Evolutionary conservation across 2,888 invertebrate genomes (phyloP), one percentile per base, ranked within the genome.

Genomic region (Julus scandinavius): DNA sequence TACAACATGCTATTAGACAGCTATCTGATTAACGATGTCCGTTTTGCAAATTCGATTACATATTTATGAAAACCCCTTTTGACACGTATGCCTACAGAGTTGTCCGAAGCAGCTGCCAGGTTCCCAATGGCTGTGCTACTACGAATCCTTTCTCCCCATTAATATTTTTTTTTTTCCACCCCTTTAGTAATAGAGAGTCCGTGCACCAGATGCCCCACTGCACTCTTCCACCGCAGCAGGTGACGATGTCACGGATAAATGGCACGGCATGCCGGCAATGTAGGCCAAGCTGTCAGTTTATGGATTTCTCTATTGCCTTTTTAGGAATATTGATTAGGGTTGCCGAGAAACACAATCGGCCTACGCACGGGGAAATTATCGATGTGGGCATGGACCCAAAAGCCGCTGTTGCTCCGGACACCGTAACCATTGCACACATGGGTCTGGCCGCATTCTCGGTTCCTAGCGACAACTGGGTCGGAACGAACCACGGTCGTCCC

Each of bases 321-420:
- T 72, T 72, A 72, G 72, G 72, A 72, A 72, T 72, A 72, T 72
- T 20, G 72, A 72, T 72, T 11, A 72, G 72, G 72, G 72, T 72
- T 72, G 72, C 72, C 20, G 29, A 72, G 72, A 72, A 72, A 72
- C 72, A 72, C 72, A 72, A 72, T 72, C 72, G 29, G 72, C 72
- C 72, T 72, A 72, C 72, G 72, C 72, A 72, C 72, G 72, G 29
- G 20, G 29, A 9, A 29, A 72, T 72, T 72, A 72, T 72, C n/a
- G 72, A 72, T 9, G 72, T 72, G 72, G 72, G 72, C 72, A 72
- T 20, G 72, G 72, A 20, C 72, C 72, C 72, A 72, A 72, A 72
- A 72, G 72, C 72, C 29, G 72, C 72, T 72, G 72, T 72, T 72
- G 72, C 72, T 72, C 72, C 20, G 72, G 72, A 72, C 72, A 72